Evolutionary conservation across 1,140 invertebrate species (phyloP).

Genomic region (Atta texana): DNA sequence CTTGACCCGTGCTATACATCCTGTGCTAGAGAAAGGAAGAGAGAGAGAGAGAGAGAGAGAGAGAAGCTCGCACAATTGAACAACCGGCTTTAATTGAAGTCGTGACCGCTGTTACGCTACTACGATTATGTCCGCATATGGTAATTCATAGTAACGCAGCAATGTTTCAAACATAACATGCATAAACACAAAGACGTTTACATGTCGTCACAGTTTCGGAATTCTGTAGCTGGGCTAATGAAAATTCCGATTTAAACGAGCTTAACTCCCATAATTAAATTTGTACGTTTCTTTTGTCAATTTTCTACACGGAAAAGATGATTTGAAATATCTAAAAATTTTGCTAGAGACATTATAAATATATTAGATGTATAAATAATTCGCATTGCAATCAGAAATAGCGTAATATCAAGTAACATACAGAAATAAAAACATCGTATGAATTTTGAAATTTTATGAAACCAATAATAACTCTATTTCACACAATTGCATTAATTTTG

Average conservation of each 20-base stretch:
- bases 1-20: constrained; percentile 3
- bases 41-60: background rate
- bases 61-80: constrained; percentile 48
- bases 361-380: background rate
- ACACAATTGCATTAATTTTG: background rate
- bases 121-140: constrained; percentile 34
- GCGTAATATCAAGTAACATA: background rate
- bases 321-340: background rate
- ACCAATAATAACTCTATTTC: background rate
- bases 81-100: constrained; percentile 47
- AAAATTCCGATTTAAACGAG: background rate
- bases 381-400: background rate
- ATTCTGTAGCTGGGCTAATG: background rate
- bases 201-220: background rate
- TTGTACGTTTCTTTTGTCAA: background rate
- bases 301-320: background rate
- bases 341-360: background rate
- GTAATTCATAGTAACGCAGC: constrained; percentile 25
- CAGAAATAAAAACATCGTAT: background rate
- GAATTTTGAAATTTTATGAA: background rate
- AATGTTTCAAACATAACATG: background rate
- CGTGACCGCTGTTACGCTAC: constrained; percentile 35
- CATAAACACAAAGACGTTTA: constrained; percentile 14
- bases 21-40: background rate
- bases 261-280: background rate